phyloP scores from a whole-genome alignment of 2,888 invertebrate species.

The Drosophila differens region DNA sequence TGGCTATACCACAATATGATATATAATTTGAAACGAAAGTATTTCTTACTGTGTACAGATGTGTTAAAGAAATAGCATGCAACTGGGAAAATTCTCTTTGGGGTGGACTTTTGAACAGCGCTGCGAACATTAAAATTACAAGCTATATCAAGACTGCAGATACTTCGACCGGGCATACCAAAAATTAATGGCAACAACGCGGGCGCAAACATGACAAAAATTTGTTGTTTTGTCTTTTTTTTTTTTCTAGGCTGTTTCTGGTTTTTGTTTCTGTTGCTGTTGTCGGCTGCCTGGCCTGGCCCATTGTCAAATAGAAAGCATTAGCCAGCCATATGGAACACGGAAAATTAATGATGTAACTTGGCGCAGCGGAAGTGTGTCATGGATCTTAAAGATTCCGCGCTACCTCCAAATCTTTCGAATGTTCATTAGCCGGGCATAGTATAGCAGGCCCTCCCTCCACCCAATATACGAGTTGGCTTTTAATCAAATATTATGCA shows the following conservation, averaged over 20 bases:
- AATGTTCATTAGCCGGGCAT: conserved; percentile 64
- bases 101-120: conserved; percentile 51
- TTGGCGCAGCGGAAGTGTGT: conserved; percentile 74
- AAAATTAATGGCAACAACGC: conserved; percentile 80
- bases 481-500: conserved; percentile 60
- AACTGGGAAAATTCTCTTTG: conserved; percentile 1
- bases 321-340: conserved; percentile 69
- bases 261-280: neutral
- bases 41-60: conserved; percentile 6
- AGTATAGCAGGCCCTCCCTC: conserved; percentile 26
- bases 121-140: conserved; percentile 80
- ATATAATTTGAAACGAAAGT: neutral
- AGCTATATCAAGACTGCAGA: conserved; percentile 65
- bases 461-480: conserved; percentile 13
- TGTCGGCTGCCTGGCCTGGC: conserved; percentile 18
- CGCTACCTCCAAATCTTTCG: conserved; percentile 51
- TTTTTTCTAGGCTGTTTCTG: conserved; percentile 21
- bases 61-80: conserved; percentile 1
- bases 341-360: conserved; percentile 80
- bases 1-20: neutral
- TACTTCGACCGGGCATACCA: conserved; percentile 46
- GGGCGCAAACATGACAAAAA: conserved; percentile 79
- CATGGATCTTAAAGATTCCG: conserved; percentile 75
- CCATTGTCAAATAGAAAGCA: conserved; percentile 70
- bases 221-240: conserved; percentile 67